Conservation (phyloP, 2,113 vertebrate genomes). For the Corythornis madagascariensis region DNA sequence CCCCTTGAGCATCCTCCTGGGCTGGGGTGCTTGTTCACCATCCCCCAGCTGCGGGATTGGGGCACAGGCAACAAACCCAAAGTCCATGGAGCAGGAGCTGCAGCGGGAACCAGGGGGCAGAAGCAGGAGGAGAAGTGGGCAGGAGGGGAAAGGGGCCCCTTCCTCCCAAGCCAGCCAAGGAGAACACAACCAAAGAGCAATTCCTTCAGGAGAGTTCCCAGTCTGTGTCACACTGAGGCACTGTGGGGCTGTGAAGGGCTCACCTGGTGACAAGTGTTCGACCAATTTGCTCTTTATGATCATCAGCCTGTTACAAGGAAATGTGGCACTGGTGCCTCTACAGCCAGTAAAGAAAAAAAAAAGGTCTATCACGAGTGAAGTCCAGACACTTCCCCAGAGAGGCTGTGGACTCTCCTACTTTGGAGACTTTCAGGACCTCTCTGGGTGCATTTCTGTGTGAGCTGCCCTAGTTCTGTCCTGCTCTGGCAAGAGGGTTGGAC, state of each 20-base stretch:
- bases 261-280: neutral
- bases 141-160: neutral
- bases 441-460: too few species aligned
- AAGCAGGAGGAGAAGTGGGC: neutral
- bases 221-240: neutral
- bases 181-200: neutral
- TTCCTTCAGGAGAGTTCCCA: neutral
- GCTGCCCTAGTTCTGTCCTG: too few species aligned
- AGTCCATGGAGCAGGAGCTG: accelerated
- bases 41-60: neutral
- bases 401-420: too few species aligned
- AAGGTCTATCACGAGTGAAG: neutral
- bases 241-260: neutral
- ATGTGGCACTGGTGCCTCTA: neutral
- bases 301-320: neutral
- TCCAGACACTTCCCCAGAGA: neutral
- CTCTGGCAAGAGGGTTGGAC: too few species aligned
- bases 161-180: neutral
- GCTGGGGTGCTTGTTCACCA: neutral
- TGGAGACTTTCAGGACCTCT: too few species aligned
- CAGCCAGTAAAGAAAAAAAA: neutral
- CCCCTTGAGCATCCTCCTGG: neutral
- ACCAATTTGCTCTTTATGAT: neutral
- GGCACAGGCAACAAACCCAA: neutral
- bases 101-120: neutral